Conservation (phyloP, 2,113 vertebrate species). For the Sander vitreus region DNA sequence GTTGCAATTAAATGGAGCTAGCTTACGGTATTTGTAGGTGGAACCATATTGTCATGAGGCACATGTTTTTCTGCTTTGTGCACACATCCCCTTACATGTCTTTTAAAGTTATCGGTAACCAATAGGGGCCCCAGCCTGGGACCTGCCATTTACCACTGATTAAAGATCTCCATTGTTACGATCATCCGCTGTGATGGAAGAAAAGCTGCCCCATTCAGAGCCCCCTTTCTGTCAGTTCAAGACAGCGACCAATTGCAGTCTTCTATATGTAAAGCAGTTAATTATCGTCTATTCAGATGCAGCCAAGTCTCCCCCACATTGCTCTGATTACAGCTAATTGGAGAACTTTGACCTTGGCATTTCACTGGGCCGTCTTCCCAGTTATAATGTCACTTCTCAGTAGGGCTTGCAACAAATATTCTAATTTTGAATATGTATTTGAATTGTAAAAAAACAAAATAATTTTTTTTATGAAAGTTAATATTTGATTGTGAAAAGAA, state of each 20-base stretch:
- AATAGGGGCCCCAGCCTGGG: neutral
- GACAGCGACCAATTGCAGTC: neutral
- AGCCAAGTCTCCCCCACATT: conserved; percentile 4
- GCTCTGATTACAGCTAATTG: conserved; percentile 64
- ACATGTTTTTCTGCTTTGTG: neutral
- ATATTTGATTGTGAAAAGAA: too few species aligned
- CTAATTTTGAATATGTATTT: too few species aligned
- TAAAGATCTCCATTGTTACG: conserved; percentile 23
- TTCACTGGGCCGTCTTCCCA: conserved; percentile 32
- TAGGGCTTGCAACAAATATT: too few species aligned
- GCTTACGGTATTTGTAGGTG: neutral
- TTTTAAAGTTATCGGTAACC: neutral
- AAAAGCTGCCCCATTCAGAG: neutral
- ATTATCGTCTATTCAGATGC: conserved; percentile 54
- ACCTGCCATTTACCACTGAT: conserved; percentile 15
- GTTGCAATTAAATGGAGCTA: neutral
- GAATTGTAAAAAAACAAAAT: too few species aligned
- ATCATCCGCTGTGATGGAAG: conserved; percentile 29
- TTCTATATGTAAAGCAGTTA: conserved; percentile 47
- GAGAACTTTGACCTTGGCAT: conserved; percentile 45
- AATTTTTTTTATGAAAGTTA: too few species aligned
- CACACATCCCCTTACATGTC: neutral
- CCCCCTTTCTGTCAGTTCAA: neutral
- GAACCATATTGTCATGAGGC: neutral
- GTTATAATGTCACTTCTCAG: conserved; percentile 19